Evolutionary conservation across 2,797 vertebrate species (phyloP).

Genomic region (Onychomys arenicola): DNA sequence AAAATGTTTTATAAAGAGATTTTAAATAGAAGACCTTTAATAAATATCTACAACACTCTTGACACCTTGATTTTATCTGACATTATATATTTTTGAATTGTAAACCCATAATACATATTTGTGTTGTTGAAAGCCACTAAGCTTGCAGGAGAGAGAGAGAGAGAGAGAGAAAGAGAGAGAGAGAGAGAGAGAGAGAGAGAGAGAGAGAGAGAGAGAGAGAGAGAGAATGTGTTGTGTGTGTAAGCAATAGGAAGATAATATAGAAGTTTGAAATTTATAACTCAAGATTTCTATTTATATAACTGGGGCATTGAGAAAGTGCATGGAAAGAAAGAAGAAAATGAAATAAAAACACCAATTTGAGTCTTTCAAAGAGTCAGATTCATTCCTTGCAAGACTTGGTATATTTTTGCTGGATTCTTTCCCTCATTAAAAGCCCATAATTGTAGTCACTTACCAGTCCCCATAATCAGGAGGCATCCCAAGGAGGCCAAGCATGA

Average conservation of each 20-base stretch:
- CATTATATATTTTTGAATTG: background rate
- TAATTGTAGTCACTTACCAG: background rate
- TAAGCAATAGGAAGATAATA: background rate
- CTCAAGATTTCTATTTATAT: background rate
- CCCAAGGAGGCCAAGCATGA: background rate
- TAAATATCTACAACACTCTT: background rate
- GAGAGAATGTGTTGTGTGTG: background rate
- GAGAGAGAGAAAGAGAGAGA: too few relatives aligned
- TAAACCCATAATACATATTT: background rate
- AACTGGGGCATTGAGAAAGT: slow-evolving; percentile 1
- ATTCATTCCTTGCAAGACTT: background rate
- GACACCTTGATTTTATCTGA: background rate
- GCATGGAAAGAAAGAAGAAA: background rate
- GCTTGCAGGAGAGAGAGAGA: background rate
- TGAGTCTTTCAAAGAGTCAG: background rate
- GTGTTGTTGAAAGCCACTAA: background rate
- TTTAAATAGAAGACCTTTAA: background rate
- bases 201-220: too few relatives aligned
- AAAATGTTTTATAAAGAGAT: too few relatives aligned
- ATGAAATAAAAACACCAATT: background rate
- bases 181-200: too few relatives aligned
- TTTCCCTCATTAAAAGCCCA: background rate
- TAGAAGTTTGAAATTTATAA: background rate
- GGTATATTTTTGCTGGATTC: background rate
- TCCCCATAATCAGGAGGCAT: background rate